Evolutionary conservation across 2,888 invertebrate genomes (phyloP).

Genomic region (Hermodice carunculata): DNA sequence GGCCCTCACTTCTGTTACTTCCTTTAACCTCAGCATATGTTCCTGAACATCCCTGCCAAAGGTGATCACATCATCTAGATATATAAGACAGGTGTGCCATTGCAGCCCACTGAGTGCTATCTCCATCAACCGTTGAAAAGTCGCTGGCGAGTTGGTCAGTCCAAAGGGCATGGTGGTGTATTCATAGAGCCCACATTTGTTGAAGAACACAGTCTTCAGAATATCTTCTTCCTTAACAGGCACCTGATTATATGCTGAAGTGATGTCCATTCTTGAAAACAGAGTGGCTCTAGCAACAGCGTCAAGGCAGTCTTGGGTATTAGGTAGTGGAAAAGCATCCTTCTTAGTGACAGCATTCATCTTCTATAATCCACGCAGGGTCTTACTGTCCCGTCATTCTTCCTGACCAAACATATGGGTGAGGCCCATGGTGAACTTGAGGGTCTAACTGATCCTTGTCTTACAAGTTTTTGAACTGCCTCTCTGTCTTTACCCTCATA

Average conservation of each 20-base stretch:
- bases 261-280: slow-evolving; percentile 36
- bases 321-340: slow-evolving; percentile 34
- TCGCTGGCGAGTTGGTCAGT: not conserved
- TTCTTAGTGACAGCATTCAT: slow-evolving; percentile 28
- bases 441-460: not conserved
- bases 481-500: not conserved
- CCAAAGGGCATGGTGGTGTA: slow-evolving; percentile 4
- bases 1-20: slow-evolving; percentile 33
- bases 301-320: slow-evolving; percentile 22
- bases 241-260: slow-evolving; percentile 12
- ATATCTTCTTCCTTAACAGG: slow-evolving; percentile 9
- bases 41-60: slow-evolving; percentile 16
- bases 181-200: slow-evolving; percentile 5
- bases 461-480: not conserved
- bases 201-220: slow-evolving; percentile 12
- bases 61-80: slow-evolving; percentile 39
- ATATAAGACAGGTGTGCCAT: slow-evolving; percentile 6
- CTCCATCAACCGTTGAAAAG: slow-evolving; percentile 6
- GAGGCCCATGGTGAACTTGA: slow-evolving; percentile 2
- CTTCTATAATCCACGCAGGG: slow-evolving; percentile 37
- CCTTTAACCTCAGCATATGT: slow-evolving; percentile 24
- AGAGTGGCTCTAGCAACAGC: slow-evolving; percentile 27
- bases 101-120: not conserved
- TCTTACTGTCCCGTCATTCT: slow-evolving; percentile 25
- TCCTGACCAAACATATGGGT: not conserved